These are phyloP conservation scores for Diarsia mendica DNA, from an alignment of 2,888 invertebrate genomes.

Conservation along the genomic window DNA sequence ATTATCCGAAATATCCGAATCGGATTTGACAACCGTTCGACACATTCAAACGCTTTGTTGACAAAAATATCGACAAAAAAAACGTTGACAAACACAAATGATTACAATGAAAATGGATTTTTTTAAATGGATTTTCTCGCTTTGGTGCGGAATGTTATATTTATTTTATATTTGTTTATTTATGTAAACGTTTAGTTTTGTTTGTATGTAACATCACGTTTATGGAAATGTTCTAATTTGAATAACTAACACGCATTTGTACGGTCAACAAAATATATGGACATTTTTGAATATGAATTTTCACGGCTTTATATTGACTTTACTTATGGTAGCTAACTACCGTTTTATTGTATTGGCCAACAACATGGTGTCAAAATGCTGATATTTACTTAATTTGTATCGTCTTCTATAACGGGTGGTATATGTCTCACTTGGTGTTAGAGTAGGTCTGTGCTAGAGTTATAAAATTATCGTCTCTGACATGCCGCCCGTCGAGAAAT, in stretches of 20 bases:
- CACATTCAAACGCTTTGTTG: slow-evolving; percentile 14
- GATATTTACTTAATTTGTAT: no score
- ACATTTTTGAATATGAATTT: neutral
- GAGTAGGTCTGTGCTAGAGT: no score
- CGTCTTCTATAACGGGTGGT: no score
- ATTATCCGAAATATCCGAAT: slow-evolving; percentile 28
- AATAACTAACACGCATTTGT: neutral
- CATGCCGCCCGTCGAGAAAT: no score
- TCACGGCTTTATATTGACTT: neutral
- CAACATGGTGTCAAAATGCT: no score
- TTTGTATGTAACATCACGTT: neutral
- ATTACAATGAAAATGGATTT: slow-evolving; percentile 18
- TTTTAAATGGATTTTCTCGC: slow-evolving; percentile 8
- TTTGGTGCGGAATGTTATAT: neutral
- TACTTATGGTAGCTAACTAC: neutral
- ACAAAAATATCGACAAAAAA: slow-evolving; percentile 22
- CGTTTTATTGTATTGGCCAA: neutral
- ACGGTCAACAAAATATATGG: neutral
- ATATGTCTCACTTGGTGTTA: no score
- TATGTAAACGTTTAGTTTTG: neutral
- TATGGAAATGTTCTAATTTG: neutral
- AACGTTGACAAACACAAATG: slow-evolving; percentile 17
- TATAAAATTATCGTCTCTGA: no score
- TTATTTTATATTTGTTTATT: neutral
- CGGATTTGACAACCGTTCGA: slow-evolving; percentile 46